Conservation (phyloP, 2,888 invertebrate genomes). For the Phrixothrix hirtus region DNA sequence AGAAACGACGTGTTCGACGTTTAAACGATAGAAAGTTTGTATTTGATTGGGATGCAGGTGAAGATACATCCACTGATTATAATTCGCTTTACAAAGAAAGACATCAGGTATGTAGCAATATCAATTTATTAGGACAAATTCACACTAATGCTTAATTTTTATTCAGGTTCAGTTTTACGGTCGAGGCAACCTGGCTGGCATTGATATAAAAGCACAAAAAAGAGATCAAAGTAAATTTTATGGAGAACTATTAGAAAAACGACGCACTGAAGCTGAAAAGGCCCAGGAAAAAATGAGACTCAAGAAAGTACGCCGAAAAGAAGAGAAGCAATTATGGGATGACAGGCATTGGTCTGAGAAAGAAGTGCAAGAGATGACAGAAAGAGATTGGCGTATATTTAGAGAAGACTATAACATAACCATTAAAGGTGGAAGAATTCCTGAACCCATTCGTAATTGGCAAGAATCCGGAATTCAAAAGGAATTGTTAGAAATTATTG, state of each 20-base stretch:
- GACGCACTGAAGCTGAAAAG: slow-evolving; percentile 95
- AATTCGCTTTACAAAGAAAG: slow-evolving; percentile 95
- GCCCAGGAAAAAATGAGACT: slow-evolving; percentile 92
- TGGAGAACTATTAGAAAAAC: slow-evolving; percentile 90
- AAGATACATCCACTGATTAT: slow-evolving; percentile 98
- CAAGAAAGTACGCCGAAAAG: slow-evolving; percentile 90
- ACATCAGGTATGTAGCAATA: slow-evolving; percentile 66
- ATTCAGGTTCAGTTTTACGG: slow-evolving; percentile 90
- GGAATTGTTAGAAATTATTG: slow-evolving; percentile 92
- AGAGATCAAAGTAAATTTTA: slow-evolving; percentile 97
- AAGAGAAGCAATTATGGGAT: slow-evolving; percentile 98
- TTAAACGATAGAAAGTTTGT: slow-evolving; percentile 99
- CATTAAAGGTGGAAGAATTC: slow-evolving; percentile 95
- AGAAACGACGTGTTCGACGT: slow-evolving; percentile 87
- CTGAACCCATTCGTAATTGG: slow-evolving; percentile 95
- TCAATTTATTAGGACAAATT: not conserved
- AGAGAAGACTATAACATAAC: slow-evolving; percentile 99
- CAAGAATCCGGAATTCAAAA: slow-evolving; percentile 88
- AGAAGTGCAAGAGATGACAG: slow-evolving; percentile 91
- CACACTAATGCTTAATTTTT: too few species aligned
- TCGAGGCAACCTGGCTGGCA: slow-evolving; percentile 95
- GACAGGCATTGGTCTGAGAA: slow-evolving; percentile 99
- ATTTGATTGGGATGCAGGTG: slow-evolving; percentile 99
- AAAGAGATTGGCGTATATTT: slow-evolving; percentile 99
- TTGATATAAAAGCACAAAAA: slow-evolving; percentile 95